Evolutionary conservation across 2,113 vertebrate species (phyloP).

Genomic region (Hassar affinis): DNA sequence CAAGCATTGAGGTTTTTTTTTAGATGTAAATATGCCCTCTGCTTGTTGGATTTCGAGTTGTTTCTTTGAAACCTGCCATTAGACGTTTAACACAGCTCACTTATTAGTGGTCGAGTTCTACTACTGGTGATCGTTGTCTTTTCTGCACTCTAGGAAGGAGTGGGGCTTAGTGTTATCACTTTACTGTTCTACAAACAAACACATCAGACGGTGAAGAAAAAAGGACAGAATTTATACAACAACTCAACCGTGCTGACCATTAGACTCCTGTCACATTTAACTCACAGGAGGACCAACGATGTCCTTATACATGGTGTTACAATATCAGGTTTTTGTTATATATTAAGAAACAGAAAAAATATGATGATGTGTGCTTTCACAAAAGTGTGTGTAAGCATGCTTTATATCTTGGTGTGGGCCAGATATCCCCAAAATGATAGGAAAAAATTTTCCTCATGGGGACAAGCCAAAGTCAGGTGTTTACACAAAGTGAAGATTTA

Average conservation of each 20-base stretch:
- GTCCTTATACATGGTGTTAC: not conserved
- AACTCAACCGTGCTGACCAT: not conserved
- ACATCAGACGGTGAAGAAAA: not conserved
- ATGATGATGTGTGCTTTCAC: not conserved
- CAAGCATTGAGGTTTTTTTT: not conserved
- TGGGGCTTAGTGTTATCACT: not conserved
- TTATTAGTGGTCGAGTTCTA: not conserved
- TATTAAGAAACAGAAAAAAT: not conserved
- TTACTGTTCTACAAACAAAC: not conserved
- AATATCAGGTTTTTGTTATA: not conserved
- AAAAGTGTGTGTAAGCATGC: not conserved
- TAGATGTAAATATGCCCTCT: not conserved
- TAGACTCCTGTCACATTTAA: not conserved
- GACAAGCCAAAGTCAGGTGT: not conserved
- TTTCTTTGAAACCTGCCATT: constrained; percentile 8
- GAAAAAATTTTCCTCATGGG: not conserved
- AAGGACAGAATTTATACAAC: not conserved
- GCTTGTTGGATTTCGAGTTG: not conserved
- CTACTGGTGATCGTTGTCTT: not conserved
- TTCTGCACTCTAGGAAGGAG: not conserved
- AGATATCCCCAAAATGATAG: not conserved
- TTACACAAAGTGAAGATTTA: not conserved
- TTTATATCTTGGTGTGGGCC: not conserved
- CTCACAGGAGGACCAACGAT: not conserved
- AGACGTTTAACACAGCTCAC: not conserved